Evolutionary conservation across 2,888 invertebrate species (phyloP), one percentile per base, ranked within the genome.

Genomic region (Acanthopleura granulata): DNA sequence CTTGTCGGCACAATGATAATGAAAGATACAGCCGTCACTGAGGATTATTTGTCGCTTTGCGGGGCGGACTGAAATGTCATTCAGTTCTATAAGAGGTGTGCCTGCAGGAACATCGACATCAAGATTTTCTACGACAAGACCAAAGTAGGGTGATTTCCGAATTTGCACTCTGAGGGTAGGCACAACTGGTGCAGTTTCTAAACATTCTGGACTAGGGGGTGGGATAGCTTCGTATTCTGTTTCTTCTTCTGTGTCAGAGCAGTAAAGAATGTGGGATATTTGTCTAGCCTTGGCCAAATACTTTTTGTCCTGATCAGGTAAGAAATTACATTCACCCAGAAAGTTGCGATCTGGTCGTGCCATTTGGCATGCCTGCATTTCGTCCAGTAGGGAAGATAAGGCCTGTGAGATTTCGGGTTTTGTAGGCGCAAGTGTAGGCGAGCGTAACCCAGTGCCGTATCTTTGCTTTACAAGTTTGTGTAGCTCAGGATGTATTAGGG

Each of bases 11-110:
- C 16, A 11, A 9, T 27, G 51, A n/a, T 71, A 74, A 1, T 49
- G 70, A 72, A 77, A 77, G 22, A 78, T 62, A 0, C 50, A 66
- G 62, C 69, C 57, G 49, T 72, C 76, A 49, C 70, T 62, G 15
- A 81, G 75, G 1, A 70, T 73, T 6, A 81, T 73, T 73, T 75
- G 62, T 40, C 75, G 76, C 57, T 75, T 79, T 18, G 78, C 75
- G 9, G 79, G 79, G 15, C 79, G 76, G n/a, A 82, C 70, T 4
- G 76, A 25, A 49, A 83, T 77, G 50, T 81, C 83, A 77, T 82
- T 83, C 15, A 14, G 16, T 30, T 72, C 74, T 78, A 83, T 81
- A 50, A 82, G 83, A 0, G 82, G 79, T 15, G 77, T 80, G 0
- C 82, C 82, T 0, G 80, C 81, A 18, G 77, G 27, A 49, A 75